Evolutionary conservation across 2,113 vertebrate genomes (phyloP).

Genomic region (Chloropsis cyanopogon): DNA sequence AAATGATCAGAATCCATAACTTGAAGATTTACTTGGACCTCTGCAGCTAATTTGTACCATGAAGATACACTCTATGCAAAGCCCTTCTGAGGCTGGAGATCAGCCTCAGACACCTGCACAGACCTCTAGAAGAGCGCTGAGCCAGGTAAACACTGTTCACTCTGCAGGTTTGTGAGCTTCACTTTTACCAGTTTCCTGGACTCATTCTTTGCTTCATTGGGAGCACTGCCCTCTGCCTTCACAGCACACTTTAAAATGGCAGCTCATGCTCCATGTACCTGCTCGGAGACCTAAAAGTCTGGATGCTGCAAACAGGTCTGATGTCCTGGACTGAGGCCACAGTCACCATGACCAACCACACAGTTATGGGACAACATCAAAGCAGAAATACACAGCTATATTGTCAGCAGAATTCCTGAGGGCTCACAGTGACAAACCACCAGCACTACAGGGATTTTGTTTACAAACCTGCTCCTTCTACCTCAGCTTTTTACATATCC

Average conservation of each 20-base stretch:
- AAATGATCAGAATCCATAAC: background rate
- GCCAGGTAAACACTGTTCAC: background rate
- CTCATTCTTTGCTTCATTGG: background rate
- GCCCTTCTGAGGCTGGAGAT: background rate
- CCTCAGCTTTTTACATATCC: background rate
- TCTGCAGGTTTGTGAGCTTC: background rate
- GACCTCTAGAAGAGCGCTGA: background rate
- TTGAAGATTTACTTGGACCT: background rate
- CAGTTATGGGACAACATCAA: background rate
- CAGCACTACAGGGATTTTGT: background rate
- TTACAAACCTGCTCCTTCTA: background rate
- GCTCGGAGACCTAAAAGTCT: background rate
- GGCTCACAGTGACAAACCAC: background rate
- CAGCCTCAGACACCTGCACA: background rate
- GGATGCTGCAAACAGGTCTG: background rate
- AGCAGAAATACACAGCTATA: background rate
- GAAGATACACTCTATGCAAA: background rate
- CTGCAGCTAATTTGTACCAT: background rate
- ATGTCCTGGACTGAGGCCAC: background rate
- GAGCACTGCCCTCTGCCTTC: background rate
- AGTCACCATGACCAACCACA: background rate
- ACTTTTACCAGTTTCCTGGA: background rate
- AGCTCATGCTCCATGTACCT: background rate
- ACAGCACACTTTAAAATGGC: background rate
- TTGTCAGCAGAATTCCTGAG: fast-evolving